phyloP scores from a whole-genome alignment of 2,888 invertebrate genomes.

The Scaptomyza caliginosa region DNA sequence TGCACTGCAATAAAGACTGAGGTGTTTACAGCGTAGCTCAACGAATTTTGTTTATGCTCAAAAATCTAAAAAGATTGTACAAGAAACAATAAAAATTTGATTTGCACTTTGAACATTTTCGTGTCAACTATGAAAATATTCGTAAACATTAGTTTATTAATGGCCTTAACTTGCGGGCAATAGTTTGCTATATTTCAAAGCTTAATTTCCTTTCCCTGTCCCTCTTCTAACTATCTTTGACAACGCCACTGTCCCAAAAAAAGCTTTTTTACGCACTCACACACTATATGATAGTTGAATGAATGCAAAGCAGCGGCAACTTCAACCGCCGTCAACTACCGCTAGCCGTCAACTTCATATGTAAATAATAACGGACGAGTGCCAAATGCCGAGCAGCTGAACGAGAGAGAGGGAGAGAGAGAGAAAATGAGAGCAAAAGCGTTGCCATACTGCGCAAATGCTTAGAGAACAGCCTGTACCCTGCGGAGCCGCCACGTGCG shows the following conservation, averaged over 20 bases:
- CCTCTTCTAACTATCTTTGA: constrained; percentile 1
- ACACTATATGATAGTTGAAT: constrained; percentile 59
- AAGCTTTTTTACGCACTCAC: constrained; percentile 56
- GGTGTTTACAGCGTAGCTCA: neutral
- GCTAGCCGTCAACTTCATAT: constrained; percentile 63
- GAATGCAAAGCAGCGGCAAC: constrained; percentile 56
- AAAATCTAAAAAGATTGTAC: neutral
- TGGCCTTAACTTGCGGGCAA: too few relatives aligned
- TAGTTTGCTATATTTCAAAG: too few relatives aligned
- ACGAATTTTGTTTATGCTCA: neutral
- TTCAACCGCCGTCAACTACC: constrained; percentile 48
- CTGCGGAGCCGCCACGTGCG: constrained; percentile 42
- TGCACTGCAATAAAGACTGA: neutral
- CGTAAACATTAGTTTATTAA: neutral
- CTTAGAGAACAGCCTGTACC: constrained; percentile 29
- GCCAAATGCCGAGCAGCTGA: constrained; percentile 12
- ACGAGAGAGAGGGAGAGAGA: too few relatives aligned
- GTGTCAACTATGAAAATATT: neutral
- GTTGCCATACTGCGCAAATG: constrained; percentile 24
- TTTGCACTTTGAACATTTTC: neutral
- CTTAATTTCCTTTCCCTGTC: neutral
- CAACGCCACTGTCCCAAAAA: constrained; percentile 27
- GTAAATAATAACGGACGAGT: constrained; percentile 67
- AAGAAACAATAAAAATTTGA: neutral
- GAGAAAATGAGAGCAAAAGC: constrained; percentile 3